Evolutionary conservation across 2,888 invertebrate species (phyloP).

Genomic region (Tortrix viridana): DNA sequence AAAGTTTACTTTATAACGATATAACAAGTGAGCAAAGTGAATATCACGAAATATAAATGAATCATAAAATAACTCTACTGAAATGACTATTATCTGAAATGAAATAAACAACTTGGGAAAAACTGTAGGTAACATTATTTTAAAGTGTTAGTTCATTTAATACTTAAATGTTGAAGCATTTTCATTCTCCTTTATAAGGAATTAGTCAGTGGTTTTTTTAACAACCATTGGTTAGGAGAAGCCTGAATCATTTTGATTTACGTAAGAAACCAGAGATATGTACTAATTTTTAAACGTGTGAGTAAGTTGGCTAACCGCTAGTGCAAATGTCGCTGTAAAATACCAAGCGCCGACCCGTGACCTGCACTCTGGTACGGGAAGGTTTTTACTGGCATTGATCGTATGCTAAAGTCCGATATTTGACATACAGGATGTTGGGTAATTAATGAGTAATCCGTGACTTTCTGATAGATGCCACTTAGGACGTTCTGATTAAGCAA

Average conservation of each 20-base stretch:
- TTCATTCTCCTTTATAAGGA: neutral
- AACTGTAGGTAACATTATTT: too few species aligned
- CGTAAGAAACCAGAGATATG: slow-evolving; percentile 60
- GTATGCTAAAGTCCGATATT: neutral
- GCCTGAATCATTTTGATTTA: slow-evolving; percentile 59
- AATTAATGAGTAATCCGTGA: too few species aligned
- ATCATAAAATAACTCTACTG: neutral
- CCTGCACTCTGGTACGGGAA: slow-evolving; percentile 52
- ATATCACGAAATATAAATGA: too few species aligned
- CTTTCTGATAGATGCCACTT: too few species aligned
- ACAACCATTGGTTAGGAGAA: slow-evolving; percentile 16
- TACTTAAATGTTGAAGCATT: too few species aligned
- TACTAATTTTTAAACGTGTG: slow-evolving; percentile 53
- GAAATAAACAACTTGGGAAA: neutral
- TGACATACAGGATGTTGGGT: too few species aligned
- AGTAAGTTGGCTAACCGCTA: slow-evolving; percentile 64
- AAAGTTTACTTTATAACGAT: too few species aligned
- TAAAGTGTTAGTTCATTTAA: too few species aligned
- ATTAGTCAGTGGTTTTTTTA: slow-evolving; percentile 4
- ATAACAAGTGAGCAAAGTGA: too few species aligned
- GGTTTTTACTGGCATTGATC: neutral
- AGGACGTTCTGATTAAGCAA: too few species aligned
- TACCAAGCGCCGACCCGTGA: slow-evolving; percentile 72
- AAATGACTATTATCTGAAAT: neutral
- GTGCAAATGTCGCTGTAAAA: slow-evolving; percentile 74